Evolutionary conservation across 2,113 vertebrate species (phyloP), one percentile per base, ranked within the genome.

Genomic region (Archocentrus centrarchus): DNA sequence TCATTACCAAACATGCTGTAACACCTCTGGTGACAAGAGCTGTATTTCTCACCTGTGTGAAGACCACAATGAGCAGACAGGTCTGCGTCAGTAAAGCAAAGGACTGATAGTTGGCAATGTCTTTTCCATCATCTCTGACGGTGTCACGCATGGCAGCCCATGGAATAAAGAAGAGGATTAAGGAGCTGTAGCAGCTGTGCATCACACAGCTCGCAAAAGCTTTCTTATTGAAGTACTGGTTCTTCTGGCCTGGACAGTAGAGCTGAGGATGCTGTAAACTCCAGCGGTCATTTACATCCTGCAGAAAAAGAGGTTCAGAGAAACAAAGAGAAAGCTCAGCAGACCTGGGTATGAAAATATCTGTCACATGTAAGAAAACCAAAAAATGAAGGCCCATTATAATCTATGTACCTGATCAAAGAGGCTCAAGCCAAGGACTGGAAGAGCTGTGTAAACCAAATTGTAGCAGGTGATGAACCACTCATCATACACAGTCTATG

Each of bases 391-490:
- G 24, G 22, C 5, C 47, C 1, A 0, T 68, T 68, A 22, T 0
- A 24, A 10, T 27, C 24, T 30, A 7, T 35, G 39, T 95, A 99
- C 98, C 97, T 99, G 98, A 88, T 99, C 98, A 79, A 99, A 99
- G 27, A 99, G 95, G 91, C 98, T 97, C 95, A 99, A 91, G 84
- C 96, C 97, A 11, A 99, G 95, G 80, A 99, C 95, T 0, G 98
- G 98, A 9, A 99, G 96, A 17, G 97, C 97, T 4, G 98, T 99
- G 93, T 99, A 99, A 2, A 98, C 81, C 93, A 99, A 89, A 94
- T 99, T 99, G 94, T 98, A 99, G 77, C 97, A 91, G 0, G 97
- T 97, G 92, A 99, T 98, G 92, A 97, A 99, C 98, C 97, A 99
- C 80, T 97, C 96, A 7, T 99, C 98, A 17, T 98, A 99, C 64